Conservation (phyloP, 37 sponge, comb jelly and placozoan species). For the Ephydatia muelleri region DNA sequence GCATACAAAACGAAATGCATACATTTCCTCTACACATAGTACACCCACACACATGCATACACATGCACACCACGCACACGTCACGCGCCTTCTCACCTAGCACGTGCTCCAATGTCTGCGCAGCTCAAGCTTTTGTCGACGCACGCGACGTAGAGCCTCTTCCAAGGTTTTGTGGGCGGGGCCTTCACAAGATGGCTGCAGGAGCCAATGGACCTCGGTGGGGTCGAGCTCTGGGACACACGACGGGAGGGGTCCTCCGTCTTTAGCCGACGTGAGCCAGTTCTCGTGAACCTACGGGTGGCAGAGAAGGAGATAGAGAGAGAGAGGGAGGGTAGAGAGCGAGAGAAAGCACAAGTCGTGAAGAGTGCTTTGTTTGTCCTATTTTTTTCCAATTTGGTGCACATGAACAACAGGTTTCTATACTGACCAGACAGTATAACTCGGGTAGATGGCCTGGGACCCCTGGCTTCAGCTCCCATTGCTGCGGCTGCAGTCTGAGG, state of each 20-base stretch:
- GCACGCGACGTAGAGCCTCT: conserved; percentile 41
- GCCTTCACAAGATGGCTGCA: conserved; percentile 69
- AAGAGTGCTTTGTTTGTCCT: background rate
- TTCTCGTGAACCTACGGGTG: conserved; percentile 51
- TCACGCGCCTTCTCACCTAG: background rate
- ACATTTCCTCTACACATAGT: too few species aligned
- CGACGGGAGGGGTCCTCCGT: background rate
- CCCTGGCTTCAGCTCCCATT: conserved; percentile 40
- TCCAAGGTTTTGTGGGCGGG: conserved; percentile 27
- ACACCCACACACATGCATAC: background rate
- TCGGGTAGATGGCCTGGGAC: conserved; percentile 19
- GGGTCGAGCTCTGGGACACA: conserved; percentile 3
- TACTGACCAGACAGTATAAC: conserved; percentile 52
- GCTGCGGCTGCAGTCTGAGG: conserved; percentile 34
- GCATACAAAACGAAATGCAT: background rate
- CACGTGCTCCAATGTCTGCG: background rate
- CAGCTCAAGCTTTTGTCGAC: conserved; percentile 16
- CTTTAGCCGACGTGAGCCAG: conserved; percentile 27
- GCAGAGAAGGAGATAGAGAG: background rate
- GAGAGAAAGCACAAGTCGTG: background rate
- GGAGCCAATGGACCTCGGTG: conserved; percentile 61
- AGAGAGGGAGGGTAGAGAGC: background rate
- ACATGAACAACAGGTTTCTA: background rate
- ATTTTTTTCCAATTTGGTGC: background rate
- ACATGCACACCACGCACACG: background rate